Evolutionary conservation across 1,140 invertebrate genomes (phyloP).

Genomic region (Drosophila bocki): DNA sequence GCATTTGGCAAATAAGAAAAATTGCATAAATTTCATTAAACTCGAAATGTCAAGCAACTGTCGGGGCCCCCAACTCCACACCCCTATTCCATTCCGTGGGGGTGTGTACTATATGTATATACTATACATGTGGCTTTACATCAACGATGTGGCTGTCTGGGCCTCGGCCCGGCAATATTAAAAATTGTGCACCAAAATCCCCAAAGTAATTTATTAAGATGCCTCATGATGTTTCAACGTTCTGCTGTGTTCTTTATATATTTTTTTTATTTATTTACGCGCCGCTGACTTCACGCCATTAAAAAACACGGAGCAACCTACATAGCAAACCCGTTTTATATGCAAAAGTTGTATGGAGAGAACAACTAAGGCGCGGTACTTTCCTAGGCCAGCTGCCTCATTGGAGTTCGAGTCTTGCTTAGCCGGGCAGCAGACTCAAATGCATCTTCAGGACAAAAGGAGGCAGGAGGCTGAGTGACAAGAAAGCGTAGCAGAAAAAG

Average conservation of each 20-base stretch:
- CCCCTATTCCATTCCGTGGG: constrained; percentile 18
- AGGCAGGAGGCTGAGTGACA: not conserved
- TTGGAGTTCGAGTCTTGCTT: constrained; percentile 58
- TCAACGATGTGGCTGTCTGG: constrained; percentile 58
- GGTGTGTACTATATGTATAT: constrained; percentile 1
- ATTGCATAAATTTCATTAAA: constrained; percentile 85
- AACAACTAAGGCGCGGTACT: constrained; percentile 46
- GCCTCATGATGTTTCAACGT: constrained; percentile 74
- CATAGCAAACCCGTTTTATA: constrained; percentile 51
- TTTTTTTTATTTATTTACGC: constrained; percentile 66
- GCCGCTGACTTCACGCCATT: constrained; percentile 81
- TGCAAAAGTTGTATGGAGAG: constrained; percentile 67
- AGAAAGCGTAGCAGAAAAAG: not conserved
- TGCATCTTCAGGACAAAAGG: constrained; percentile 5
- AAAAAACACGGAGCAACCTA: constrained; percentile 70
- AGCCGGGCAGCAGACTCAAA: constrained; percentile 19
- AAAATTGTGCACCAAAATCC: constrained; percentile 84
- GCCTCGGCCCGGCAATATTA: constrained; percentile 70
- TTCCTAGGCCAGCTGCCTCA: constrained; percentile 46
- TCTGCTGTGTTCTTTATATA: not conserved
- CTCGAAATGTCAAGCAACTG: constrained; percentile 80
- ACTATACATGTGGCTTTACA: constrained; percentile 30
- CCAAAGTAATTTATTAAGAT: constrained; percentile 85
- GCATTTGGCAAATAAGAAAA: constrained; percentile 84
- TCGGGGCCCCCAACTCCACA: constrained; percentile 33